phyloP scores from a whole-genome alignment of 2,888 invertebrate genomes.

The Leistus spinibarbis region DNA sequence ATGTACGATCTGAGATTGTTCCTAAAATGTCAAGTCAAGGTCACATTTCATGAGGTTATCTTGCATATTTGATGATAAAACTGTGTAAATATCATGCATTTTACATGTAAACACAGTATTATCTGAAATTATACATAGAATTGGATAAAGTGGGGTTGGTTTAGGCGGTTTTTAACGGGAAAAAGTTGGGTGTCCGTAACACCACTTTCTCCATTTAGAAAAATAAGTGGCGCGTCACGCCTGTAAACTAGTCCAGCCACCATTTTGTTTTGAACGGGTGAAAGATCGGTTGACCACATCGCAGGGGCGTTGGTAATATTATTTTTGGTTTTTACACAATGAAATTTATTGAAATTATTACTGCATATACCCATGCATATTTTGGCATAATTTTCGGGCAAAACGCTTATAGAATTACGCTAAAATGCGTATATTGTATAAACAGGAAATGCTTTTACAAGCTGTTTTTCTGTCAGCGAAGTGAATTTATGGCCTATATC shows the following conservation, averaged over 20 bases:
- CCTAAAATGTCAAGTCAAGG: background rate
- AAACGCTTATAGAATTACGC: background rate
- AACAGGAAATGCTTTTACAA: background rate
- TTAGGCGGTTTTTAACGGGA: background rate
- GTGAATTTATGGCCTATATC: background rate
- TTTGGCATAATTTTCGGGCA: background rate
- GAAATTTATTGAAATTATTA: background rate
- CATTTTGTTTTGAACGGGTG: slow-evolving; percentile 54
- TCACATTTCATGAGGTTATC: background rate
- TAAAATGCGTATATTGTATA: background rate
- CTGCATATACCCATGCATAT: background rate
- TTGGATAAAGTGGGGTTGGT: background rate
- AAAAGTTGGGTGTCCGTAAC: background rate
- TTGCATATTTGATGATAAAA: background rate
- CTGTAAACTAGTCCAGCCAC: slow-evolving; percentile 55
- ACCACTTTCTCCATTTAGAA: slow-evolving; percentile 31
- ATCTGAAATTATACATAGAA: background rate
- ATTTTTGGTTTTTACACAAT: slow-evolving; percentile 5
- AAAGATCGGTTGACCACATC: slow-evolving; percentile 57
- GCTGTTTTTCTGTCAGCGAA: background rate
- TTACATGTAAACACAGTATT: background rate
- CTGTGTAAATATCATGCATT: background rate
- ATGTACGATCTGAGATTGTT: background rate
- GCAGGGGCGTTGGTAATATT: slow-evolving; percentile 54
- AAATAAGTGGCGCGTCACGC: slow-evolving; percentile 48